Conservation (phyloP, 2,797 vertebrate genomes). For the Lepilemur septentrionalis region DNA sequence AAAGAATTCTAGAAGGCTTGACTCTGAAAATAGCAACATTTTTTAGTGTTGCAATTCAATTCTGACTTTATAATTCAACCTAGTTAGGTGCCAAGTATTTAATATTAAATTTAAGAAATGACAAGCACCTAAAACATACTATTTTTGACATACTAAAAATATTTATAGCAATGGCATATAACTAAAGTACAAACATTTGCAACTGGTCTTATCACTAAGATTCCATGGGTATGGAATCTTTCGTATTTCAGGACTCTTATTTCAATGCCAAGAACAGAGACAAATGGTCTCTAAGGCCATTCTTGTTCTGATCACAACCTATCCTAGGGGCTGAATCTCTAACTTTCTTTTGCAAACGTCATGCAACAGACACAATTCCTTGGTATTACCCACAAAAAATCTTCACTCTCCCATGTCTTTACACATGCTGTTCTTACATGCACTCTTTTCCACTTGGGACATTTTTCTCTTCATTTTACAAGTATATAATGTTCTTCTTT, state of each 20-base stretch:
- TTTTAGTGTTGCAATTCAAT: conserved; percentile 35
- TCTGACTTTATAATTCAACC: conserved; percentile 32
- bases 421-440: background rate
- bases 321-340: background rate
- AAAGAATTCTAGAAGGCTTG: conserved; percentile 17
- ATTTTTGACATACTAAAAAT: conserved; percentile 44
- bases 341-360: background rate
- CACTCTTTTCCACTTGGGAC: background rate
- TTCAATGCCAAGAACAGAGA: background rate
- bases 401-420: background rate
- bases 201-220: background rate
- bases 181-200: background rate
- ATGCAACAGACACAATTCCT: background rate
- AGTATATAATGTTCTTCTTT: background rate
- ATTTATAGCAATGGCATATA: conserved; percentile 6
- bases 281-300: background rate
- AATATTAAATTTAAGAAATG: conserved; percentile 44
- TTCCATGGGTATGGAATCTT: background rate
- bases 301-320: background rate
- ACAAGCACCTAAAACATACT: conserved; percentile 10
- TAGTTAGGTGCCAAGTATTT: background rate
- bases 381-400: background rate
- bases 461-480: background rate
- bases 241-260: background rate
- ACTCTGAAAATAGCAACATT: conserved; percentile 41